Evolutionary conservation across 2,888 invertebrate species (phyloP).

Genomic region (Agonopterix alstromeriana): DNA sequence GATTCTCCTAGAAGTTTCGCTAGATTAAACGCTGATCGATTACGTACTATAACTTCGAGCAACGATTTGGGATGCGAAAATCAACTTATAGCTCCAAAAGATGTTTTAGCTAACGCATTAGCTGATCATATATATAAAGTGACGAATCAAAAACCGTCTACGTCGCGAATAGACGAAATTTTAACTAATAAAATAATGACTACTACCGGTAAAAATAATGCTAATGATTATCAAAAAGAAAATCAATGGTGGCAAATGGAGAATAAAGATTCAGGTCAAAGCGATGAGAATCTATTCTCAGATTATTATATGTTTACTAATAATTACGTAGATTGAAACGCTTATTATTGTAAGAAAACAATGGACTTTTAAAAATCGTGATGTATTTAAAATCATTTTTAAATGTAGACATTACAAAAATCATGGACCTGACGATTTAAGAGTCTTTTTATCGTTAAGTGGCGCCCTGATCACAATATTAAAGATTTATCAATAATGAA

Average conservation of each 20-base stretch:
- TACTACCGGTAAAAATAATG: slow-evolving; percentile 16
- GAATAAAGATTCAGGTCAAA: slow-evolving; percentile 36
- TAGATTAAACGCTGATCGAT: slow-evolving; percentile 61
- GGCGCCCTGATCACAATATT: too few species aligned
- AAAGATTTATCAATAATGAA: too few species aligned
- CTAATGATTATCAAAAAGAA: slow-evolving; percentile 40
- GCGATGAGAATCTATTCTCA: slow-evolving; percentile 37
- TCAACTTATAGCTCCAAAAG: slow-evolving; percentile 63
- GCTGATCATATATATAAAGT: slow-evolving; percentile 72
- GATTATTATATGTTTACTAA: slow-evolving; percentile 16
- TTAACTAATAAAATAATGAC: slow-evolving; percentile 62
- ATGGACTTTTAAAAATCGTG: not conserved
- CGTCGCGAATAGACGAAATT: slow-evolving; percentile 63
- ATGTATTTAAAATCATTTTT: not conserved
- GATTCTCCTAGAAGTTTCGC: slow-evolving; percentile 59
- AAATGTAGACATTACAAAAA: too few species aligned
- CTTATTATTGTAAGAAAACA: slow-evolving; percentile 1
- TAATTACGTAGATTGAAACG: slow-evolving; percentile 12
- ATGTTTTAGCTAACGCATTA: slow-evolving; percentile 60
- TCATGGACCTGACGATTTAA: too few species aligned
- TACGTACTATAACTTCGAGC: slow-evolving; percentile 48
- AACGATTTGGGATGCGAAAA: slow-evolving; percentile 50
- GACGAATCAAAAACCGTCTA: slow-evolving; percentile 71
- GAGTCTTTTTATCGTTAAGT: too few species aligned
- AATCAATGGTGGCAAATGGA: slow-evolving; percentile 59